These are phyloP conservation scores for Calcarius ornatus DNA, from an alignment of 2,113 vertebrate genomes.

Conservation along the genomic window DNA sequence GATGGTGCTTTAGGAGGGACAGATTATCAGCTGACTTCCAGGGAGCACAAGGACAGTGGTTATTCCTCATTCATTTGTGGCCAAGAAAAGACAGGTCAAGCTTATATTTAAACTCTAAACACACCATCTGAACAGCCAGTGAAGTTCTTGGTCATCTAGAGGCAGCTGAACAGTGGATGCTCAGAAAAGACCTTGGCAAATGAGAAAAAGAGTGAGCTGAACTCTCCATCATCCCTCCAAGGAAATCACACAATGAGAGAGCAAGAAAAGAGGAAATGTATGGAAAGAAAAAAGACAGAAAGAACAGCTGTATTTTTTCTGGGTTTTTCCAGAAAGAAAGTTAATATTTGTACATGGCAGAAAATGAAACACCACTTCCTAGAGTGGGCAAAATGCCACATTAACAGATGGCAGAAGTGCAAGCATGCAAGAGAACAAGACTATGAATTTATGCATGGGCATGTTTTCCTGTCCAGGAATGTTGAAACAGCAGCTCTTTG, in stretches of 20 bases:
- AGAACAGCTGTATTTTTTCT: background rate
- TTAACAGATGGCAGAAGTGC: constrained; percentile 29
- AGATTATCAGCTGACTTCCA: background rate
- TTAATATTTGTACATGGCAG: background rate
- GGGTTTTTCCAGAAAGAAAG: background rate
- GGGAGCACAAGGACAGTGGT: background rate
- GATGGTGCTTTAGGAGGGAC: background rate
- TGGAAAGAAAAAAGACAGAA: background rate
- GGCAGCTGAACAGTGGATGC: background rate
- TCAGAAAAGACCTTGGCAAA: background rate
- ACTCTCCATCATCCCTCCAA: background rate
- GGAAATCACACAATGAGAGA: background rate
- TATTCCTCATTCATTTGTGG: background rate
- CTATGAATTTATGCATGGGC: background rate
- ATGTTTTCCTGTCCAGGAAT: constrained; percentile 37
- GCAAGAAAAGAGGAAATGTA: background rate
- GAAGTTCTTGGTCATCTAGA: background rate
- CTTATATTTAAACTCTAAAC: background rate
- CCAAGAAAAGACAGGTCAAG: background rate
- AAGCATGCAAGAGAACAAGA: constrained; percentile 44
- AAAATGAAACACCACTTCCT: background rate
- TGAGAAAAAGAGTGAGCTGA: background rate
- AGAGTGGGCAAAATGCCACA: constrained; percentile 22
- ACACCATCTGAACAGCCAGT: background rate
- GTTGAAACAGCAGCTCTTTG: constrained; percentile 30